Evolutionary conservation across 30 jellyfish, hydroid and myxozoan species (phyloP).

Genomic region (Hydractinia symbiolongicarpus): DNA sequence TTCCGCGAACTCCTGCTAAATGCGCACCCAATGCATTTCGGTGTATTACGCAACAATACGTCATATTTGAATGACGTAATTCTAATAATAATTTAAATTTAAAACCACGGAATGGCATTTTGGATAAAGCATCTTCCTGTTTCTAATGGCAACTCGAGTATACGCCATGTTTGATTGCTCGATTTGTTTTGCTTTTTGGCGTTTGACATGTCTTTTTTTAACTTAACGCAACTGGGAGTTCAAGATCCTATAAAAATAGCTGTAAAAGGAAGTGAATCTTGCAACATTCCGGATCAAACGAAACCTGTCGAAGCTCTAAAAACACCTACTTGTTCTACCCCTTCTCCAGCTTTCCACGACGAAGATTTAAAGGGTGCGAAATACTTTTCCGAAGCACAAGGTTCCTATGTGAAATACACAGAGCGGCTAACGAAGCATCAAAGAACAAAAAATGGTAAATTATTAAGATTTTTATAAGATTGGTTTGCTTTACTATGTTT

Average conservation of each 20-base stretch:
- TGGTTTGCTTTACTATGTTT: too few relatives aligned
- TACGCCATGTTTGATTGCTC: too few relatives aligned
- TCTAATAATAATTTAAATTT: too few relatives aligned
- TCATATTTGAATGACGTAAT: too few relatives aligned
- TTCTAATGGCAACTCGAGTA: too few relatives aligned
- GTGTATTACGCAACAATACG: too few relatives aligned
- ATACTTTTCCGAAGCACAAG: conserved; percentile 48
- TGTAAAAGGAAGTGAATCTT: conserved; percentile 3
- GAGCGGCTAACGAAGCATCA: conserved; percentile 73
- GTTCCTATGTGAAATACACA: conserved; percentile 54
- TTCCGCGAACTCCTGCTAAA: too few relatives aligned
- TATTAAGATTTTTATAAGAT: too few relatives aligned
- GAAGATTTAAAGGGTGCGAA: background rate
- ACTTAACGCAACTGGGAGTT: conserved; percentile 71
- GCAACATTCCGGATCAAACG: background rate
- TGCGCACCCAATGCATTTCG: too few relatives aligned
- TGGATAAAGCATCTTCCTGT: too few relatives aligned
- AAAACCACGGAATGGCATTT: too few relatives aligned
- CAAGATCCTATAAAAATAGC: conserved; percentile 56
- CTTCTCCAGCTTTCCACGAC: conserved; percentile 3
- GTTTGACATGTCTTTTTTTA: conserved; percentile 58
- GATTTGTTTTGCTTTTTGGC: too few relatives aligned
- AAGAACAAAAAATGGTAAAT: conserved; percentile 40
- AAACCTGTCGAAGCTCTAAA: background rate
- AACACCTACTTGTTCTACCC: background rate